Evolutionary conservation across 2,888 invertebrate species (phyloP), one percentile per base, ranked within the genome.

Genomic region (Melieria crassipennis): DNA sequence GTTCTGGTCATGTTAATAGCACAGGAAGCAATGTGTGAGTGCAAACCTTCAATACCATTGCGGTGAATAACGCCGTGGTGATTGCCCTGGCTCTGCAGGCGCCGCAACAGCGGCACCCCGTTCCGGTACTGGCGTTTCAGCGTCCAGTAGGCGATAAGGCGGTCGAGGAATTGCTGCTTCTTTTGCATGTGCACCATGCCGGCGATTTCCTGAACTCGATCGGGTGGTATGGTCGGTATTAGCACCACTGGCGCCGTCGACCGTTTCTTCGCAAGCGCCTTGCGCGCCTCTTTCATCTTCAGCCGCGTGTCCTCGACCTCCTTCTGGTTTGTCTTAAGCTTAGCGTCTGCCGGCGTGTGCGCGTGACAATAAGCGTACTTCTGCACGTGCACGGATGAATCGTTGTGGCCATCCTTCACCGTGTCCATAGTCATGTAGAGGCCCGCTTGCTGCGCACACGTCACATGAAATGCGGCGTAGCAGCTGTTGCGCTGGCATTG

Each of bases 391-490:
- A 95, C 92, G 0, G 95, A 93, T 71, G 89, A 89, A 65, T 92
- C 90, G 81, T 92, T 91, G 66, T 88, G 83, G 47, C 83, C 85
- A 67, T 86, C 84, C 79, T 92, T 91, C 0, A 97, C 94, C 0
- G 97, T 97, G 82, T 98, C 95, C 93, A 99, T 98, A 82, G 96
- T 94, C 98, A 98, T 98, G 83, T 95, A 94, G 1, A 99, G 89
- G 0, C 92, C 91, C 43, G 98, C 97, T 84, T 95, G 96, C 85
- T 98, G 98, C 0, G 99, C 99, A 87, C 99, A 99, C 0, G 99
- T 99, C 4, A 99, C 99, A 86, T 99, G 99, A 88, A 99, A 99
- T 0, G 99, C 98, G 7, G 96, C 94, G 85, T 98, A 98, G 85
- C 98, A 98, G 86, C 95, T 97, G 79, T 92, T 93, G 82, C 97